These are phyloP conservation scores for Paralichthys olivaceus DNA, from an alignment of 2,113 vertebrate species.

Conservation along the genomic window DNA sequence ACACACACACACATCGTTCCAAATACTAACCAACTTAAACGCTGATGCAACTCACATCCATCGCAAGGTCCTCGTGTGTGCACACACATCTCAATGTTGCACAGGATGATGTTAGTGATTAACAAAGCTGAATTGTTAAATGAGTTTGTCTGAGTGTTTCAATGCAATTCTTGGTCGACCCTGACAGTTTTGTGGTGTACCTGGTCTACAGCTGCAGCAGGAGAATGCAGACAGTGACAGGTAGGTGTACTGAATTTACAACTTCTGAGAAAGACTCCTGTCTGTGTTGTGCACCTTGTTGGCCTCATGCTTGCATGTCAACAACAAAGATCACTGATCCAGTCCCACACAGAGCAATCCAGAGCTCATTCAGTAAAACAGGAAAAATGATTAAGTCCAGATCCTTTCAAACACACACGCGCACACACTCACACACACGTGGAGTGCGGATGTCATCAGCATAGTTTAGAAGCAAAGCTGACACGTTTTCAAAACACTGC, in stretches of 20 bases:
- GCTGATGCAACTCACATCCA: conserved; percentile 26
- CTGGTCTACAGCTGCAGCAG: conserved; percentile 19
- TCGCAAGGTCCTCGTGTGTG: not conserved
- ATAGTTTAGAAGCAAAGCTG: conserved; percentile 64
- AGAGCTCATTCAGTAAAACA: conserved; percentile 46
- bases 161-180: conserved; percentile 9
- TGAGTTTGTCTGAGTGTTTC: not conserved
- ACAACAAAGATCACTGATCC: conserved; percentile 43
- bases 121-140: conserved; percentile 15
- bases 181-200: conserved; percentile 21
- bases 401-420: conserved; percentile 30
- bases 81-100: conserved; percentile 30
- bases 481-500: conserved; percentile 72
- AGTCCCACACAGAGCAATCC: conserved; percentile 24
- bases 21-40: conserved; percentile 49
- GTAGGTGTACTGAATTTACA: conserved; percentile 17
- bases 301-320: conserved; percentile 42
- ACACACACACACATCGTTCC: conserved; percentile 10
- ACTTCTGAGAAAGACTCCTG: conserved; percentile 17
- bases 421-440: conserved; percentile 44
- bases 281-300: conserved; percentile 16
- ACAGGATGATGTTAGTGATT: conserved; percentile 18
- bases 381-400: conserved; percentile 64
- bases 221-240: conserved; percentile 29
- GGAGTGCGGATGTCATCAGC: conserved; percentile 55